Evolutionary conservation across 2,888 invertebrate species (phyloP).

Genomic region (Limnephilus rhombicus): DNA sequence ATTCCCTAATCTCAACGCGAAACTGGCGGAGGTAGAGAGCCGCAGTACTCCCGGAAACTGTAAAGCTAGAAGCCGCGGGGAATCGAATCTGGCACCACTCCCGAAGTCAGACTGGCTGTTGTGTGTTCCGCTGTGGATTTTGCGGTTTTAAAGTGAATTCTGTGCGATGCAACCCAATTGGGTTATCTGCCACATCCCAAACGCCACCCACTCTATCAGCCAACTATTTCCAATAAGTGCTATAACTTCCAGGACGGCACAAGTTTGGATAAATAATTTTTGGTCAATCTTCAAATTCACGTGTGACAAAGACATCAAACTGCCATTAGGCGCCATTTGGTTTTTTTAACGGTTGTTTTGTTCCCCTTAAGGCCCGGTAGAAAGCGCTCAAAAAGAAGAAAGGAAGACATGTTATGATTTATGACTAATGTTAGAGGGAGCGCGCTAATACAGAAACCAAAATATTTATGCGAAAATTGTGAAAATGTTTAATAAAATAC

Average conservation of each 20-base stretch:
- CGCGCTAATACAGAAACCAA: too few relatives aligned
- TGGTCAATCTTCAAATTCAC: too few relatives aligned
- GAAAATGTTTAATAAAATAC: too few relatives aligned
- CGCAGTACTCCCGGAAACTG: neutral
- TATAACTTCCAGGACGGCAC: neutral
- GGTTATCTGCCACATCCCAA: neutral
- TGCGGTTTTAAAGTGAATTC: neutral
- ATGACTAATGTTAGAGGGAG: too few relatives aligned
- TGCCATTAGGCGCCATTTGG: too few relatives aligned
- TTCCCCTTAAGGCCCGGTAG: too few relatives aligned
- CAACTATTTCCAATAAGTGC: neutral
- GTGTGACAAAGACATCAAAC: too few relatives aligned
- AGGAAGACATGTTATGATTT: too few relatives aligned
- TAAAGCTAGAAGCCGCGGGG: neutral
- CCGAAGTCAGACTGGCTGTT: neutral
- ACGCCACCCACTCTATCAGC: neutral
- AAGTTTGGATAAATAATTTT: neutral
- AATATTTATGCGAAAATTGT: too few relatives aligned
- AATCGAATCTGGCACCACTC: neutral
- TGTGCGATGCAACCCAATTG: neutral
- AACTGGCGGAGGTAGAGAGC: neutral
- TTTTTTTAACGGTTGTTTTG: too few relatives aligned
- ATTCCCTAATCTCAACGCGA: neutral
- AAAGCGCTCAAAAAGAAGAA: too few relatives aligned
- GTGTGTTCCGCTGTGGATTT: neutral